Evolutionary conservation across 2,113 vertebrate genomes (phyloP), one percentile per base, ranked within the genome.

Genomic region (Myrmecophaga tridactyla): DNA sequence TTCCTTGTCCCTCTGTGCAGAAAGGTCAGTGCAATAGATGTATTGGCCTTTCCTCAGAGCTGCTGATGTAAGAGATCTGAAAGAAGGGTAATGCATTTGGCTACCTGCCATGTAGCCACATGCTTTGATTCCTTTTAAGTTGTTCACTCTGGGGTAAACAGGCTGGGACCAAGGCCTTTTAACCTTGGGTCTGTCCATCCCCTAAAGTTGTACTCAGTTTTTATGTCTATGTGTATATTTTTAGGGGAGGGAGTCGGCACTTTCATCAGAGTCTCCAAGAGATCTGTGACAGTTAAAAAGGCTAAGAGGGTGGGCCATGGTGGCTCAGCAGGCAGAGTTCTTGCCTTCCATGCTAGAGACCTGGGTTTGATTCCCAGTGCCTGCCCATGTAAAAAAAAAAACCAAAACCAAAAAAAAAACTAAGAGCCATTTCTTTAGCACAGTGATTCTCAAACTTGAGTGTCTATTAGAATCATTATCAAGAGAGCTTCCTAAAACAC

Each of bases 21-120:
- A 62, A 39, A 56, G 63, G 67, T 62, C 41, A 41, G 65, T 39
- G 6, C 29, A 43, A 41, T 20, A 14, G n/a, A 6, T 58, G 36
- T 81, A 29, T 65, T 60, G 48, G 25, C 43, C 9, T 48, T 67
- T 67, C 56, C n/a, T 83, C 62, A 36, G 53, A 12, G 72, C 25
- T 80, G 36, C 84, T 96, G 89, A 89, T 85, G 72, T 63, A 78
- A 85, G 72, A 89, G 56, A 21, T 34, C 29, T 88, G 84, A 72
- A 85, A 90, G 46, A 58, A 67, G 58, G 34, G 53, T 36, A 62
- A 48, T 48, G 46, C 2, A 0, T 41, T 14, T 41, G 67, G 84
- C 58, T 0, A 0, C 34, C 72, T 73, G 36, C 39, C 63, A 2
- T 14, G 63, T 51, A 58, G 56, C 56, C 20, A 58, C 20, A 23